phyloP scores from a whole-genome alignment of 1,140 invertebrate genomes.

The Drosophila leontia region DNA sequence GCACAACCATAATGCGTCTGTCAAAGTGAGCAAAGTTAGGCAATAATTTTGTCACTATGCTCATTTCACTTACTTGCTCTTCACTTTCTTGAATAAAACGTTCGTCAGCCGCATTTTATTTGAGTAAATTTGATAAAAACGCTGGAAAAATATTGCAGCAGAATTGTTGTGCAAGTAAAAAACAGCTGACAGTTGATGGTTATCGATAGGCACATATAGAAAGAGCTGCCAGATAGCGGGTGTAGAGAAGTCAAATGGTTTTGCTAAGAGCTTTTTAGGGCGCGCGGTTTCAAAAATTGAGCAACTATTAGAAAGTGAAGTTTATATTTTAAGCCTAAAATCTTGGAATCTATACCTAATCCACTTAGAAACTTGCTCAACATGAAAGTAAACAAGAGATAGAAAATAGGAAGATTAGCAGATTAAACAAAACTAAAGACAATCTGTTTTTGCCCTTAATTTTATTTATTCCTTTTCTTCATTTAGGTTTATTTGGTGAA shows the following conservation, averaged over 20 bases:
- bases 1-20: conserved; percentile 90
- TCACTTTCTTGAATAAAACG: conserved; percentile 72
- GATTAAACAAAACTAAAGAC: too few relatives aligned
- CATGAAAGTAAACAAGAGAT: too few relatives aligned
- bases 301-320: neutral
- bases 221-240: neutral
- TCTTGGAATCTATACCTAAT: neutral
- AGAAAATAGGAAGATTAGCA: too few relatives aligned
- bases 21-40: neutral
- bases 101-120: conserved; percentile 67
- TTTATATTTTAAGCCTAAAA: neutral
- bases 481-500: neutral
- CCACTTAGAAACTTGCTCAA: too few relatives aligned
- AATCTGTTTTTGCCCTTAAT: too few relatives aligned
- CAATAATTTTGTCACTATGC: conserved; percentile 48
- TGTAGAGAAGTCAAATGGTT: neutral
- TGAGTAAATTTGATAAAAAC: neutral
- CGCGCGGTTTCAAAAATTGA: neutral
- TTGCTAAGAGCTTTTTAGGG: neutral
- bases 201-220: conserved; percentile 1
- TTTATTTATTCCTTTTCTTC: too few relatives aligned
- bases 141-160: conserved; percentile 6
- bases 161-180: conserved; percentile 38
- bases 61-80: conserved; percentile 71
- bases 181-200: conserved; percentile 1